Base-by-base conservation (phyloP, 2,888 invertebrate species). In the Tridacna crocea region DNA sequence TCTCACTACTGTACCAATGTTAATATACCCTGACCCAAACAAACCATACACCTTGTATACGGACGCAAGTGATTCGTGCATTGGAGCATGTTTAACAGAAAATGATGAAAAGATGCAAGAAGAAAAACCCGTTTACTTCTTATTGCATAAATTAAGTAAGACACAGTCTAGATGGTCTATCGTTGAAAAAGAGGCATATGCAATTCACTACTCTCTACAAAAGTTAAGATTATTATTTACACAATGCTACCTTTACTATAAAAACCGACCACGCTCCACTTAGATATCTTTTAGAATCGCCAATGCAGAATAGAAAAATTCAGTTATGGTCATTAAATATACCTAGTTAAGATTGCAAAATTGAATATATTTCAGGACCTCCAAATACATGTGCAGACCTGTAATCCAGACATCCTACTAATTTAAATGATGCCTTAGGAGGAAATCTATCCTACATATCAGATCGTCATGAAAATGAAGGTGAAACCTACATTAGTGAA, bases 281-380 rank as follows among this genome's bases (percentile, higher is more conserved):
- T 4, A 65, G 26, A 65, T 65, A 17, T 24, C 17, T 65, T 8
- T 24, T 24, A 24, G 15, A 65, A 12, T 24, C 24, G 17, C 82
- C 79, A 0, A 84, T 82, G 68, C 73, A 79, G 15, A 82, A 82
- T n/a, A 79, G 58, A n/a, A 84, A 76, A 36, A 75, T 81, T n/a
- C 79, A 81, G 47, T 36, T 81, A 27, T 79, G 78, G 84, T 76
- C 81, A 19, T 48, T 84, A 17, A 51, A 51, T 17, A 51, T 51
- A 13, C 26, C 73, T 15, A 77, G 76, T 27, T 84, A 84, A 48
- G 81, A 81, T 72, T 84, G 81, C 60, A 72, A 47, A 19, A 81
- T 79, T 6, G 79, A 79, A 26, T 84, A 81, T 22, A 73, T 81
- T 0, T 27, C 55, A 13, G 82, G 82, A 15, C 15, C 13, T 12